phyloP scores from a whole-genome alignment of 2,797 vertebrate species.

The Cryptoprocta ferox region DNA sequence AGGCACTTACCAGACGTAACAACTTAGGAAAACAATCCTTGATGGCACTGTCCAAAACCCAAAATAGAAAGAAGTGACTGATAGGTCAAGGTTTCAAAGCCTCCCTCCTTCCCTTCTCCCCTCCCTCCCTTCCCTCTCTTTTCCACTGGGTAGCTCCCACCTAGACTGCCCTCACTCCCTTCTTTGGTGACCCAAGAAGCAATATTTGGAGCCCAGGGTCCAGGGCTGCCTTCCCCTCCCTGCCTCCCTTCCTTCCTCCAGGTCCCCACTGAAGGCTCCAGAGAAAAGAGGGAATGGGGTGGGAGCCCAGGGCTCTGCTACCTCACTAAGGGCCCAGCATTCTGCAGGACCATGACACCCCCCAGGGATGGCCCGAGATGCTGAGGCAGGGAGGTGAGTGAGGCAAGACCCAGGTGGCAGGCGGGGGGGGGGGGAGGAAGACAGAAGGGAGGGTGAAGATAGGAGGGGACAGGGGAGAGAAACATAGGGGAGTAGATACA shows the following conservation, averaged over 20 bases:
- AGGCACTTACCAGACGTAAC: slow-evolving; percentile 87
- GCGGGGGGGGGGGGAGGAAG: not conserved
- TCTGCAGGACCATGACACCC: not conserved
- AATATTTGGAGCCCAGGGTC: not conserved
- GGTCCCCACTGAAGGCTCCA: not conserved
- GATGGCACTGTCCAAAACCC: slow-evolving; percentile 86
- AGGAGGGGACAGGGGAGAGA: not conserved
- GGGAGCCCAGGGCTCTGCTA: not conserved
- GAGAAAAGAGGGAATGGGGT: not conserved
- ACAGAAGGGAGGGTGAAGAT: not conserved
- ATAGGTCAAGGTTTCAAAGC: not conserved
- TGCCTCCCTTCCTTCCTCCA: not conserved
- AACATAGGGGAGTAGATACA: not conserved
- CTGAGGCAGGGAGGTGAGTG: not conserved
- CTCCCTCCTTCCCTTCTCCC: not conserved
- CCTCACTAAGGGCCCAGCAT: not conserved
- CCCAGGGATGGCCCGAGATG: not conserved
- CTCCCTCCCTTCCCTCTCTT: not conserved
- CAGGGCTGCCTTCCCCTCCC: not conserved
- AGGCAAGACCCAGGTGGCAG: not conserved
- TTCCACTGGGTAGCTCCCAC: not conserved
- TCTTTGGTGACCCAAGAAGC: not conserved
- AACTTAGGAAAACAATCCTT: slow-evolving; percentile 90
- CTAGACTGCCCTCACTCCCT: not conserved
- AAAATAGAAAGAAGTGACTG: not conserved